Evolutionary conservation across 2,113 vertebrate genomes (phyloP), one percentile per base, ranked within the genome.

Genomic region (Eidolon helvum): DNA sequence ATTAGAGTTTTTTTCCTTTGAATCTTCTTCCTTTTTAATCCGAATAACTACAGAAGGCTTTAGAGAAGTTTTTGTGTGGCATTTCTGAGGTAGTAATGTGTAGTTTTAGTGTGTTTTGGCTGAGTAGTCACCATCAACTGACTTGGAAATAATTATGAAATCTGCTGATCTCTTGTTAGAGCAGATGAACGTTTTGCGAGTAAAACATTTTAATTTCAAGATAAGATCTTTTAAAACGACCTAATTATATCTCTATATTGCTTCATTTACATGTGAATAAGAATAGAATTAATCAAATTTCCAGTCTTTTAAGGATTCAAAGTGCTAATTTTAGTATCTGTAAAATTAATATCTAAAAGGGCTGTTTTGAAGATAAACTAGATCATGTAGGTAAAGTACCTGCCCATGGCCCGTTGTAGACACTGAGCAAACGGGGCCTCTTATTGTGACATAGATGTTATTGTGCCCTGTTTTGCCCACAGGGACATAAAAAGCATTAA

Each of bases 311-410:
- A 86, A 89, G 78, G 61, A 71, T 53, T 85, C 53, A 30, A 35
- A 68, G 53, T n/a, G n/a, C 40, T 82, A 38, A 80, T 96, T 95
- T 92, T 90, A 4, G 57, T 93, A 35, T n/a, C 48, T 83, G n/a
- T 43, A 82, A 57, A 90, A 90, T 78, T 86, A 59, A 48, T 78
- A 75, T 78, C 28, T 84, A 48, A 59, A 90, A 90, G 53, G 10
- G 1, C 77, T 87, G 45, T 69, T 94, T 61, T 90, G 85, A 94
- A 50, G 15, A 40, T 74, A 45, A 78, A 83, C 61, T 69, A 77
- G 28, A 24, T 74, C 5, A 12, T 79, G 10, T 19, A 24, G 68
- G 19, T 69, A 80, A 85, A 82, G 14, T 69, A 71, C 15, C 55
- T 59, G 33, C 65, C 21, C 55, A 48, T 50, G 59, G 22, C 68